A percentile compares a stretch with the other conserved stretches of the same genome.
Evolutionary conservation across 2,888 invertebrate species (phyloP).

Genomic region (Phrixothrix hirtus): DNA sequence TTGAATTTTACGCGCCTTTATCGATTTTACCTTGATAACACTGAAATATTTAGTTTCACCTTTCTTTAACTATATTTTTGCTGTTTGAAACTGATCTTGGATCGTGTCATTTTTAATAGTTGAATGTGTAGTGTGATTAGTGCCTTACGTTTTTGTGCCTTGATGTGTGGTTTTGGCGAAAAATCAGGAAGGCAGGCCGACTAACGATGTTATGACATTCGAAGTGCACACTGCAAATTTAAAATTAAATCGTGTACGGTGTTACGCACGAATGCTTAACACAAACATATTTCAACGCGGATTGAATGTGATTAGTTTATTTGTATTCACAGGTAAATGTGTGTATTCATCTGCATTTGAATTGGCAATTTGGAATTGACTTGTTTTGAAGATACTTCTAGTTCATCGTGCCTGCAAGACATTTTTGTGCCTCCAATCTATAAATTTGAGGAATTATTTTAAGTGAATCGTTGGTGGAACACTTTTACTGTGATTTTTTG

Average conservation of each 20-base stretch:
- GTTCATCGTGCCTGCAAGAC: slow-evolving; percentile 24
- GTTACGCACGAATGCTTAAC: slow-evolving; percentile 43
- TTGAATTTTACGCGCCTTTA: slow-evolving; percentile 5
- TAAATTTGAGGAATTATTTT: no score
- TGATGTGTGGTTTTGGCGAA: neutral
- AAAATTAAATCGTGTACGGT: slow-evolving; percentile 41
- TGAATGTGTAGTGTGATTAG: slow-evolving; percentile 1
- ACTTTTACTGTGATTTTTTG: neutral
- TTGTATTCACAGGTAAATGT: slow-evolving; percentile 39
- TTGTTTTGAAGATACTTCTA: slow-evolving; percentile 30
- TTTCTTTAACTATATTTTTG: no score
- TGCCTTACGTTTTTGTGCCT: neutral
- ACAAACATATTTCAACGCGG: slow-evolving; percentile 41
- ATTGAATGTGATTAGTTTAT: slow-evolving; percentile 45
- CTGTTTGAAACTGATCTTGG: no score
- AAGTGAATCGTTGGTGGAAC: no score
- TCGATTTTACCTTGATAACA: no score
- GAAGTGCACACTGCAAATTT: slow-evolving; percentile 33
- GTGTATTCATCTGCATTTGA: slow-evolving; percentile 32
- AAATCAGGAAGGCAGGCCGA: neutral
- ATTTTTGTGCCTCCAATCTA: slow-evolving; percentile 17
- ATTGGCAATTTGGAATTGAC: slow-evolving; percentile 35
- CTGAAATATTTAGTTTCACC: no score
- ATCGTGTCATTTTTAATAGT: neutral
- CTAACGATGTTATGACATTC: slow-evolving; percentile 34